Conservation (phyloP, 2,797 vertebrate species). For the Myiotriccus ornatus region DNA sequence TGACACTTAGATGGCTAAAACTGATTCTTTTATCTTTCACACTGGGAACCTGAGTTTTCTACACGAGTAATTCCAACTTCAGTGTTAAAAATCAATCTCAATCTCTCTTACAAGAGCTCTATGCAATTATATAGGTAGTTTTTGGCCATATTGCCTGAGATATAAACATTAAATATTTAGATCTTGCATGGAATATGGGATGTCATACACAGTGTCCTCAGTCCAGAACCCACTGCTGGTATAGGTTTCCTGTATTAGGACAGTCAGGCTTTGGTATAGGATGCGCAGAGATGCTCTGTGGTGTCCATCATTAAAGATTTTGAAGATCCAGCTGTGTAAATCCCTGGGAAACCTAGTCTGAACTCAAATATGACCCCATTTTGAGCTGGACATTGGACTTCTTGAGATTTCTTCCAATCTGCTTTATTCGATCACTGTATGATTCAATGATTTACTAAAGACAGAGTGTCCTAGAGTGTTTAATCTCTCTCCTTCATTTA, state of each 20-base stretch:
- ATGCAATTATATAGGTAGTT: background rate
- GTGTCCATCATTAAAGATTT: background rate
- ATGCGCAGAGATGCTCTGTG: background rate
- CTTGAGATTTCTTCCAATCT: background rate
- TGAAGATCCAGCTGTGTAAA: background rate
- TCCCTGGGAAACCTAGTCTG: background rate
- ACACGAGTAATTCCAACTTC: background rate
- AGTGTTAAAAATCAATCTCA: background rate
- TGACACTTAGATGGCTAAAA: background rate
- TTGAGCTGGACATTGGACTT: background rate
- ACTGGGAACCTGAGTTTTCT: background rate
- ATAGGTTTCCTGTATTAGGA: background rate
- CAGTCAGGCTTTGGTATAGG: background rate
- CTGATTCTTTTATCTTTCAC: background rate
- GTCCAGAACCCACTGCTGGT: background rate
- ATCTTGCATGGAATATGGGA: background rate
- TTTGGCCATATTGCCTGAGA: background rate
- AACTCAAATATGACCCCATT: background rate
- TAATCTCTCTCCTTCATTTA: constrained; percentile 6
- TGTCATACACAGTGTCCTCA: background rate
- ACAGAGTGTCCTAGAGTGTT: background rate
- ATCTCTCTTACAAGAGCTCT: background rate
- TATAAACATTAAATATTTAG: background rate
- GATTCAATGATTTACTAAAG: background rate
- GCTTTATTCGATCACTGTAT: background rate